These are phyloP conservation scores for Hippolais icterina DNA, from an alignment of 2,113 vertebrate species.

Conservation along the genomic window DNA sequence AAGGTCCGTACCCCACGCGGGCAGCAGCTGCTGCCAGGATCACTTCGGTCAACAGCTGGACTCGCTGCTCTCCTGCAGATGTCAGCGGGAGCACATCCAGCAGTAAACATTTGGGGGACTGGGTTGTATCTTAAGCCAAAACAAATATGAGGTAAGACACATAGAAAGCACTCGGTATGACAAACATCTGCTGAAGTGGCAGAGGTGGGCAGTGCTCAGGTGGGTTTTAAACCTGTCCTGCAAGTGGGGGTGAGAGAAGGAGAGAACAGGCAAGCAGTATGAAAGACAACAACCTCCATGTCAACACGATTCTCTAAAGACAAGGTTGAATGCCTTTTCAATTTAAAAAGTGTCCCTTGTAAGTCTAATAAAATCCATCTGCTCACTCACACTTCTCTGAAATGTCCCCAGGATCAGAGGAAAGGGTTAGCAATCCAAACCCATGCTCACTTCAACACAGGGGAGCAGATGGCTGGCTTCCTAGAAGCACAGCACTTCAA, in stretches of 20 bases:
- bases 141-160: neutral
- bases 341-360: neutral
- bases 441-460: neutral
- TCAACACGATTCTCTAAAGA: neutral
- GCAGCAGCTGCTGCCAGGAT: conserved; percentile 13
- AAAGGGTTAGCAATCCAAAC: neutral
- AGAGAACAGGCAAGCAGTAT: neutral
- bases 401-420: neutral
- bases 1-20: neutral
- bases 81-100: neutral
- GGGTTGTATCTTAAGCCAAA: neutral
- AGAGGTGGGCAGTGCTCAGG: neutral
- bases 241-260: neutral
- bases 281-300: neutral
- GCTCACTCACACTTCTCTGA: neutral
- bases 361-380: conserved; percentile 21
- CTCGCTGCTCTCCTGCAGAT: neutral
- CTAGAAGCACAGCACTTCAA: neutral
- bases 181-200: neutral
- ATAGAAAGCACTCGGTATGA: neutral
- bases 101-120: neutral
- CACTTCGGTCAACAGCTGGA: neutral
- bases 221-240: neutral
- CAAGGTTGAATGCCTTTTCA: neutral
- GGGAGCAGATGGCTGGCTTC: neutral